A percentile compares a stretch with the other conserved stretches of the same genome.
These are phyloP conservation scores for Ptychodera flava DNA, from an alignment of 35 echinoderm and acorn worm species.

Conservation along the genomic window DNA sequence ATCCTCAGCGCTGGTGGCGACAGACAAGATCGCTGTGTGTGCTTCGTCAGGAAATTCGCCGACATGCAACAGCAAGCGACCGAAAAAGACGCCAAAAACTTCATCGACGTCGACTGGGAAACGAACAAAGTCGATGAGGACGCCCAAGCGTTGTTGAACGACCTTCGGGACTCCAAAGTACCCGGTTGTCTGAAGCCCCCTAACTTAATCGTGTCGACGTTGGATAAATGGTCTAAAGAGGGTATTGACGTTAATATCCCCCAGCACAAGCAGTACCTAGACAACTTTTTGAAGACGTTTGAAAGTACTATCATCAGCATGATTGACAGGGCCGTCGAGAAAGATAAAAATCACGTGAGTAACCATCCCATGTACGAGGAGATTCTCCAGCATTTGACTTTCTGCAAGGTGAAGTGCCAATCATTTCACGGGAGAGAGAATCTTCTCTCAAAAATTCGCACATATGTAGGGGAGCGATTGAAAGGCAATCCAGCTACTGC, in stretches of 20 bases:
- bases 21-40: conserved; percentile 25
- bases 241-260: conserved; percentile 16
- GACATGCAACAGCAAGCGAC: conserved; percentile 5
- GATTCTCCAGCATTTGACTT: conserved; percentile 27
- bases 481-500: neutral
- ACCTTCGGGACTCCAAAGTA: conserved; percentile 20
- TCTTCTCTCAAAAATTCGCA: conserved; percentile 5
- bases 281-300: conserved; percentile 20
- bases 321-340: conserved; percentile 12
- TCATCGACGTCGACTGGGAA: conserved; percentile 16
- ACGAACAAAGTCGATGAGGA: conserved; percentile 20
- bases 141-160: conserved; percentile 5
- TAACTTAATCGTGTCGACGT: conserved; percentile 12
- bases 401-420: conserved; percentile 24
- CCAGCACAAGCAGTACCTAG: conserved; percentile 17
- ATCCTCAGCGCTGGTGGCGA: conserved; percentile 12
- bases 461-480: conserved; percentile 1
- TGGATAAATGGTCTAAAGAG: conserved; percentile 18
- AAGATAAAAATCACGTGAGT: conserved; percentile 11
- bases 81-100: conserved; percentile 11
- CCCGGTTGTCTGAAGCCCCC: conserved; percentile 2
- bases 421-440: conserved; percentile 29
- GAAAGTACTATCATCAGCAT: conserved; percentile 14
- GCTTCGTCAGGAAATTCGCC: conserved; percentile 33
- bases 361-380: conserved; percentile 21